phyloP scores from a whole-genome alignment of 2,888 invertebrate genomes.

The Drosophila dives region DNA sequence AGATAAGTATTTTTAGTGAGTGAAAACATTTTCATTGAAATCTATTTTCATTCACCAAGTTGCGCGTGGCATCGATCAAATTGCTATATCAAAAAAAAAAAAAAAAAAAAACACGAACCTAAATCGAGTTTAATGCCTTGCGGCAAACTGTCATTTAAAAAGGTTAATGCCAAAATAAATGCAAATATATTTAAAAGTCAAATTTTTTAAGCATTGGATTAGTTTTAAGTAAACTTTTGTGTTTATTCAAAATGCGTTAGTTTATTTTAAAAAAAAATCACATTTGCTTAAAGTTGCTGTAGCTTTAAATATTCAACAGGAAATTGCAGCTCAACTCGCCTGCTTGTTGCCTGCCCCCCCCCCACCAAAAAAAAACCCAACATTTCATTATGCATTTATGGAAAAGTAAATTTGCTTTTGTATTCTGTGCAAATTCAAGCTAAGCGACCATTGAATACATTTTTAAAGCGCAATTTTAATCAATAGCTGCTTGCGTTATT shows the following conservation, averaged over 20 bases:
- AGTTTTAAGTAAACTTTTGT: neutral
- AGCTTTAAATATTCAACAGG: slow-evolving; percentile 46
- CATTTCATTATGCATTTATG: slow-evolving; percentile 38
- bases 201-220: neutral
- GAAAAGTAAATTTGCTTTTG: slow-evolving; percentile 10
- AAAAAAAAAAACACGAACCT: neutral
- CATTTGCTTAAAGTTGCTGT: neutral
- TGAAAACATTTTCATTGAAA: slow-evolving; percentile 36
- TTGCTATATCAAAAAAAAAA: slow-evolving; percentile 22
- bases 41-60: slow-evolving; percentile 37
- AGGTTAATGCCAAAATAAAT: neutral
- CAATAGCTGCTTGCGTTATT: slow-evolving; percentile 70
- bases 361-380: slow-evolving; percentile 11
- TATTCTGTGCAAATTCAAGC: slow-evolving; percentile 60
- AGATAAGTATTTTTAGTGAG: slow-evolving; percentile 29
- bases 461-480: slow-evolving; percentile 74
- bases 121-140: neutral
- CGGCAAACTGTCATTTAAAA: neutral
- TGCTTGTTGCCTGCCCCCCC: neutral
- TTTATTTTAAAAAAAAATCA: neutral
- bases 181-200: neutral
- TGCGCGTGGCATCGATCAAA: slow-evolving; percentile 42
- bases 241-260: neutral
- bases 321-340: slow-evolving; percentile 6
- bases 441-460: slow-evolving; percentile 61